Evolutionary conservation across 2,113 vertebrate genomes (phyloP), one percentile per base, ranked within the genome.

Genomic region (Ammodytes dubius): DNA sequence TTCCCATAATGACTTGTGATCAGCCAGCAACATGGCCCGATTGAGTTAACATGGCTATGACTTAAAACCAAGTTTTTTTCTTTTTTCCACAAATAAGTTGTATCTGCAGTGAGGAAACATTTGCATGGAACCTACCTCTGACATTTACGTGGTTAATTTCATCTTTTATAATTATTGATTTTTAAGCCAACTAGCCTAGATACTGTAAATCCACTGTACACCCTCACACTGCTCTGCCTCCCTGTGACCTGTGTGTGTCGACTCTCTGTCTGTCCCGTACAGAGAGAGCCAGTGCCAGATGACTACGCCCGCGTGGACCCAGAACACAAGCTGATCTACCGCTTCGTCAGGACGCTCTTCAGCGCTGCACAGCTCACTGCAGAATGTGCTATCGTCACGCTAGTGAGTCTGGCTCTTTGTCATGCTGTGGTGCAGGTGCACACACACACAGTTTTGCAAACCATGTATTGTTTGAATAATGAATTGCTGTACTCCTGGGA

Each of bases 251-350:
- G 13, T 64, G 14, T 70, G 10, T 67, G 5, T 66, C 0, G 56
- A 37, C 14, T 66, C 27, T 27, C 27, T n/a, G 14, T 61, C 45
- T 89, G 2, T 77, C 40, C 39, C 70, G 63, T 15, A 12, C 95
- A 99, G 98, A 99, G 96, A 96, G 97, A 98, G 67, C 96, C 97
- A 93, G 95, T 99, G 91, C 97, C 98, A 84, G 96, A 97, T 50
- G 96, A 99, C 88, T 99, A 99, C 77, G 96, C 96, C 83, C 95
- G 91, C 90, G 95, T 91, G 91, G 97, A 98, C 92, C 98, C 98
- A 2, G 98, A 99, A 92, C 98, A 99, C 95, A 99, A 99, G 87
- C 96, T 99, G 92, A 99, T 99, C 91, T 99, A 99, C 91, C 97
- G 98, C 79, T 99, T 99, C 14, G 97, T 99, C 88, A 96, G 98